Base-by-base conservation (phyloP, 2,888 invertebrate genomes). In the Cetonia aurata region DNA sequence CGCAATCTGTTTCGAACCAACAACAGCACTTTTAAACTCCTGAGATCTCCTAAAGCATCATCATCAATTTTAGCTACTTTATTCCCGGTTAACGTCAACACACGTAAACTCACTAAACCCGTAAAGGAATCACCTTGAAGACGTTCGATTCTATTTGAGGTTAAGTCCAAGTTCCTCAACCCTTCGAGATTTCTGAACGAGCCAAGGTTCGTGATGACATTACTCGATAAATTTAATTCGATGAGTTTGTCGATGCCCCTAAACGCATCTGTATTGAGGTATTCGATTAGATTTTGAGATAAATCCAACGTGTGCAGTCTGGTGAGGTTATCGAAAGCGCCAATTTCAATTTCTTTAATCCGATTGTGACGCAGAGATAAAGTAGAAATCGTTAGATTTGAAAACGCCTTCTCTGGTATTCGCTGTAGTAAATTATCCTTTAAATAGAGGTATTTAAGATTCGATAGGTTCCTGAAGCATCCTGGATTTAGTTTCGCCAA, bases 261-360 rank as follows among this genome's bases (percentile, higher is more conserved):
- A 42, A 66, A 66, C 66, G 50, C 52, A 13, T 37, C 12, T 3
- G 9, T 6, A 37, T 52, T 33, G 41, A 66, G 37, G 13, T 66
- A 10, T 8, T 19, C 31, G 37, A 69, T 62, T 25, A 17, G 60
- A 52, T 69, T 69, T 15, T 25, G 9, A 1, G 60, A 60, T 31
- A 69, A 25, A 41, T 69, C 69, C 19, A 69, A 31, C 10, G 52
- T 60, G 3, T 42, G 8, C 13, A 69, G 25, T 9, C n/a, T 41
- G 1, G 37, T 4, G 53, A 69, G 6, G 33, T 69, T 44, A 6
- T 37, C 37, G 44, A 69, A 62, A 1, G 69, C 60, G 1, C 41
- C n/a, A 6, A 13, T 25, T 33, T 69, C 31, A 6, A 69, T 69
- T n/a, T 48, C 17, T 8, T 3, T 31, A 13, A 69, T 69, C 50